Base-by-base conservation (phyloP, 2,888 invertebrate genomes). In the Petrolisthes cinctipes region DNA sequence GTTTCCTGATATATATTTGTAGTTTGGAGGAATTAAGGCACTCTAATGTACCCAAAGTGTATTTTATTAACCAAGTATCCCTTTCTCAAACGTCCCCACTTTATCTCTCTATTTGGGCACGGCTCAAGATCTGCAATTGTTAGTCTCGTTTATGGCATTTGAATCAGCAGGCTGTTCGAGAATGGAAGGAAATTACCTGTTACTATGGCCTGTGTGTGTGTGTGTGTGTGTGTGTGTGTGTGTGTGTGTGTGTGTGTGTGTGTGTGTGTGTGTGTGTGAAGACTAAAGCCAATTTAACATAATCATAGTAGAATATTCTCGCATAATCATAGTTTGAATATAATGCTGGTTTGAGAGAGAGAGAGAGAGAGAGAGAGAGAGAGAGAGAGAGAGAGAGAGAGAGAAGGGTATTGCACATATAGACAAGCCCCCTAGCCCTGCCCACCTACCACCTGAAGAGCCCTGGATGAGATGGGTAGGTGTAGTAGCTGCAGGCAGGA, bases 401-500 rank as follows among this genome's bases (percentile, higher is more conserved):
- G 9, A 17, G 61, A 61, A 17, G 9, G 61, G 61, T 61, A 61
- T 11, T 9, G 61, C 61, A 61, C 61, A 61, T 9, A 61, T 61
- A 61, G 17, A 17, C 11, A 9, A 61, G 61, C 61, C 11, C n/a
- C 61, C 61, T 61, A 37, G 37, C 61, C 17, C 11, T 61, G 61
- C 61, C 61, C 37, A 37, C 37, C 37, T 37, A 37, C 61, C 61
- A 61, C 61, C 61, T 61, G 61, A 61, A 61, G 17, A 61, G 9
- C 17, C 11, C 37, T 37, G 37, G 37, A 37, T 37, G 37, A 37
- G 37, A 37, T 37, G 61, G 9, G 61, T n/a, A 20, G 71, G 71
- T 71, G 71, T 20, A 71, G 71, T 14, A n/a, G 71, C 71, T 71
- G 6, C 17, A 71, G 71, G 71, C 71, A 71, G 71, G 71, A 71